A percentile compares a stretch with the other conserved stretches of the same genome.
phyloP scores from a whole-genome alignment of 2,113 vertebrate species.

The Cacatua alba region DNA sequence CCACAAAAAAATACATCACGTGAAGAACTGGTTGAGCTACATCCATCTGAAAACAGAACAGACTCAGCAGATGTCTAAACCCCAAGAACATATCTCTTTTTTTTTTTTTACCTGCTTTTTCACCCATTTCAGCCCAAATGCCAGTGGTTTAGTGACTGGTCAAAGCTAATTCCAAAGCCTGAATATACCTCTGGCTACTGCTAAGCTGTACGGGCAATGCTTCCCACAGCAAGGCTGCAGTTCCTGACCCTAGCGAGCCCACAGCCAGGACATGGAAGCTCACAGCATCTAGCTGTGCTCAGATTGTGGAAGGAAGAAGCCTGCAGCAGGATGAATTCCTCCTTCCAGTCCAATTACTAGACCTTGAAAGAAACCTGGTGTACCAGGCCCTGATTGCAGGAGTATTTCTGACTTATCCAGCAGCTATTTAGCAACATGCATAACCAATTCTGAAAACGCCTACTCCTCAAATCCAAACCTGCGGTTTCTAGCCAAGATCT shows the following conservation, averaged over 20 bases:
- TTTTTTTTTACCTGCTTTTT: neutral
- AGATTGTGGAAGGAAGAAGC: neutral
- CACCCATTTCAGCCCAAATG: neutral
- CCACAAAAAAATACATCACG: neutral
- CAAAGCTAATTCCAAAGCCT: neutral
- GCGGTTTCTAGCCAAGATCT: neutral
- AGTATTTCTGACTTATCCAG: neutral
- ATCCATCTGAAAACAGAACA: neutral
- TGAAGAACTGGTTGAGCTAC: neutral
- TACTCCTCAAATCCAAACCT: neutral
- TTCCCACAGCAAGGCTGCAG: neutral
- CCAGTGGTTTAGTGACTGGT: neutral
- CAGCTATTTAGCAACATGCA: neutral
- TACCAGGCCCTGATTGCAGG: neutral
- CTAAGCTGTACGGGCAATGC: accelerated
- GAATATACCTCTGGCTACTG: neutral
- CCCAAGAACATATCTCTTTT: neutral
- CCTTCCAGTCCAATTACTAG: neutral
- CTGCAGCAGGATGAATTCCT: neutral
- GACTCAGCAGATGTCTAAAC: neutral
- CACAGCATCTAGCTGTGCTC: neutral
- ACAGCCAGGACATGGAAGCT: accelerated
- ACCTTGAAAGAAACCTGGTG: neutral
- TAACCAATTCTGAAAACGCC: neutral
- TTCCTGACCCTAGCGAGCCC: neutral